Conservation (phyloP, 2,113 vertebrate species). For the Isurus oxyrinchus region DNA sequence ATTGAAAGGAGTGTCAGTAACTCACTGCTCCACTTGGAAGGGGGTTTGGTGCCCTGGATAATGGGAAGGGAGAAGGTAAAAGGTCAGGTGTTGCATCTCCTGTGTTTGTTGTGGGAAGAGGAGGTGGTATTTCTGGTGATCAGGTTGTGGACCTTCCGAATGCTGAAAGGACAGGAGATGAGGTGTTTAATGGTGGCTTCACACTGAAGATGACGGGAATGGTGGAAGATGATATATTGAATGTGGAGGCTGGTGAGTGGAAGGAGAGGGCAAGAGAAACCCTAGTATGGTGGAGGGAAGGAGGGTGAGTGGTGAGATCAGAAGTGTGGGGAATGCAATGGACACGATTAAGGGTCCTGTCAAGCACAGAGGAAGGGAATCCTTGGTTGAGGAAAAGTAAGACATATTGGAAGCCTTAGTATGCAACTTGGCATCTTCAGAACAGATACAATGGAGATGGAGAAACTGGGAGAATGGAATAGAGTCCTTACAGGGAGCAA, state of each 20-base stretch:
- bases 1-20: neutral
- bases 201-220: neutral
- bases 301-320: neutral
- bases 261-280: neutral
- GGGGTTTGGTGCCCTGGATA: neutral
- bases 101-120: neutral
- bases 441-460: neutral
- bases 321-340: neutral
- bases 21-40: neutral
- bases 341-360: too few relatives aligned
- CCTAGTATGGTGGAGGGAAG: too few relatives aligned
- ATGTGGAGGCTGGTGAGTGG: neutral
- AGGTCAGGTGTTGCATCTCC: neutral
- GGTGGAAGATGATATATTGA: neutral
- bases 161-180: neutral
- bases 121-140: neutral
- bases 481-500: neutral
- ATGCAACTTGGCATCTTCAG: neutral
- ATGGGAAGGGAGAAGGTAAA: neutral
- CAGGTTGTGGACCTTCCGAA: neutral
- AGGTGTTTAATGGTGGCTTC: too few relatives aligned
- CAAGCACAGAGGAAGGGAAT: neutral
- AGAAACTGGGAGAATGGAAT: neutral
- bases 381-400: neutral
- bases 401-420: neutral